Base-by-base conservation (phyloP, 2,113 vertebrate genomes). In the Isichthys henryi region DNA sequence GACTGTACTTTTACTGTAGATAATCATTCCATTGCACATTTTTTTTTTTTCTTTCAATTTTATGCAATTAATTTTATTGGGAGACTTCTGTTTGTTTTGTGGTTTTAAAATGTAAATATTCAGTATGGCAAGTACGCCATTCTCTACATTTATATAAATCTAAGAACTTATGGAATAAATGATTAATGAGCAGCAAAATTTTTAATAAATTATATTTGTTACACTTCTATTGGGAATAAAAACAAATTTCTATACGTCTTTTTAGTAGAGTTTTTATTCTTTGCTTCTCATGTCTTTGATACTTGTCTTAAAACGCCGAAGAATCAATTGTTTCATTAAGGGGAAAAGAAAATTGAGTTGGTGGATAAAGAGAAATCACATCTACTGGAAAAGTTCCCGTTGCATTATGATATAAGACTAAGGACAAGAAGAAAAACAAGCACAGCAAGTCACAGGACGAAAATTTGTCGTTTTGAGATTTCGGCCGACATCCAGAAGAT, bases 151-250 rank as follows among this genome's bases (percentile, higher is more conserved):
- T 99, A 94, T 99, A 98, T 96, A 95, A 97, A 96, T 95, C 94
- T 85, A 93, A 91, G 93, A 95, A 96, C 94, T 96, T 96, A 97
- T 95, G 94, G 92, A 95, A 95, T 96, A 95, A 95, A 95, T 95
- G 95, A 96, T 97, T 93, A 98, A 96, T 95, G 95, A 97, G 94
- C 97, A 96, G 96, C 95, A 97, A 96, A 98, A 96, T 97, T 98
- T 99, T 98, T 98, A 97, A 98, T 96, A 97, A 96, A 97, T 95
- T 99, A 99, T 99, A 99, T 99, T 99, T 99, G 97, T 98, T 98
- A 98, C 96, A 97, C 95, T 98, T 98, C 96, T 97, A 98, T 98
- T 98, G 97, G 99, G 97, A 99, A 98, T 99, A 99, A 99, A 97
- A 97, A 89, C 95, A 93, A 87, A 97, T 98, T 99, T 98, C 98